Base-by-base conservation (phyloP, 2,113 vertebrate species). In the Raja brachyura region DNA sequence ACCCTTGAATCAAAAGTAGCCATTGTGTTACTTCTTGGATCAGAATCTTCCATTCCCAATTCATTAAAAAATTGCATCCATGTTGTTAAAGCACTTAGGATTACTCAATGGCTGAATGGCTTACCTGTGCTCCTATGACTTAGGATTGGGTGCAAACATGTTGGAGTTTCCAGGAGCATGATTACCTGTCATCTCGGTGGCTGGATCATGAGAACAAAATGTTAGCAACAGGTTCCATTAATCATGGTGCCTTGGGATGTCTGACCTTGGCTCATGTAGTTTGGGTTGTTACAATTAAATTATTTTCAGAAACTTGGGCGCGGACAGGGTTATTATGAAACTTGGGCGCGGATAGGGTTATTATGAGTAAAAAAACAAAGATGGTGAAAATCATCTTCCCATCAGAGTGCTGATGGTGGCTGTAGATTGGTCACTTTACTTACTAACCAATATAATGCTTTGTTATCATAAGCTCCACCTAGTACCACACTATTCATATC, bases 31-130 rank as follows among this genome's bases (percentile, higher is more conserved):
- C n/a, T n/a, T n/a, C n/a, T n/a, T n/a, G n/a, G n/a, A n/a, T n/a
- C n/a, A n/a, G n/a, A n/a, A n/a, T n/a, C n/a, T 54, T 81, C 39
- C 78, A 54, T 81, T 54, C n/a, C 78, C 48, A 81, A 81, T 81
- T 9, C 48, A 48, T 7, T n/a, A 11, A 48, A 48, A 48, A 25
- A 10, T 20, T 3, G 2, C 22, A n/a, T 25, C 48, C 78, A 48
- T 18, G 2, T 33, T 77, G 8, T 9, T 54, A 25, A 85, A 11
- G 22, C 25, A 25, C 54, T 5, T 61, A 54, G 48, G n/a, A n/a
- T n/a, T n/a, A n/a, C n/a, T n/a, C n/a, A n/a, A n/a, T n/a, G n/a
- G n/a, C n/a, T n/a, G n/a, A n/a, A n/a, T n/a, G n/a, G n/a, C n/a
- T n/a, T n/a, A n/a, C n/a, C n/a, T n/a, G n/a, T n/a, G n/a, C n/a